phyloP scores from a whole-genome alignment of 2,888 invertebrate genomes.

The Carpatolechia fugitivella region DNA sequence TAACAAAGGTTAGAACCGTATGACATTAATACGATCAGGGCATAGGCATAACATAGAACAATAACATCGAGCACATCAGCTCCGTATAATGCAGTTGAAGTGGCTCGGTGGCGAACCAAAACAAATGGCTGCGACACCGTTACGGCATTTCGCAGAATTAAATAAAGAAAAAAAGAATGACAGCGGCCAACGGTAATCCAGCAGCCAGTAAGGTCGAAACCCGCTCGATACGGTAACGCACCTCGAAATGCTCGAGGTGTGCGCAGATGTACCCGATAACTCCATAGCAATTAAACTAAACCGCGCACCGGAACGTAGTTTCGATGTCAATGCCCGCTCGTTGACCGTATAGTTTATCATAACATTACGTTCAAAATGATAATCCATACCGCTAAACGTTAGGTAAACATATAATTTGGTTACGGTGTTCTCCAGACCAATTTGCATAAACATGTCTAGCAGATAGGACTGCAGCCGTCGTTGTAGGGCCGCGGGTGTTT shows the following conservation, averaged over 20 bases:
- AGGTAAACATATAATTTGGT: constrained; percentile 17
- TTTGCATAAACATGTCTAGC: constrained; percentile 9
- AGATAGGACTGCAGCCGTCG: constrained; percentile 28
- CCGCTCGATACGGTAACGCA: constrained; percentile 49
- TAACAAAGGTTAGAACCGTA: neutral
- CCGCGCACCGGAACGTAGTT: constrained; percentile 35
- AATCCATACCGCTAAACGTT: constrained; percentile 20
- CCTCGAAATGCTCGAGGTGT: constrained; percentile 37
- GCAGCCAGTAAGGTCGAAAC: constrained; percentile 58
- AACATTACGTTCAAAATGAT: constrained; percentile 13
- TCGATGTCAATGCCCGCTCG: constrained; percentile 31
- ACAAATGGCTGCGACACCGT: constrained; percentile 74
- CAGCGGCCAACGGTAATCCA: constrained; percentile 70
- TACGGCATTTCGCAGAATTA: constrained; percentile 73
- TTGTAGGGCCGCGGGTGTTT: constrained; percentile 37
- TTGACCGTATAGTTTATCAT: constrained; percentile 17
- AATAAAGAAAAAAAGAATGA: constrained; percentile 64
- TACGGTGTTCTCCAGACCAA: neutral
- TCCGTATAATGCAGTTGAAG: constrained; percentile 26
- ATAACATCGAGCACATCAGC: constrained; percentile 30
- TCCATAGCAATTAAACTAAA: constrained; percentile 50
- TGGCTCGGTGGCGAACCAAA: constrained; percentile 56
- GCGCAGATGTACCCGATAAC: constrained; percentile 34
- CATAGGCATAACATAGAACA: constrained; percentile 21
- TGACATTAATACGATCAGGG: too few relatives aligned